Evolutionary conservation across 2,113 vertebrate species (phyloP), one percentile per base, ranked within the genome.

Genomic region (Ia io): DNA sequence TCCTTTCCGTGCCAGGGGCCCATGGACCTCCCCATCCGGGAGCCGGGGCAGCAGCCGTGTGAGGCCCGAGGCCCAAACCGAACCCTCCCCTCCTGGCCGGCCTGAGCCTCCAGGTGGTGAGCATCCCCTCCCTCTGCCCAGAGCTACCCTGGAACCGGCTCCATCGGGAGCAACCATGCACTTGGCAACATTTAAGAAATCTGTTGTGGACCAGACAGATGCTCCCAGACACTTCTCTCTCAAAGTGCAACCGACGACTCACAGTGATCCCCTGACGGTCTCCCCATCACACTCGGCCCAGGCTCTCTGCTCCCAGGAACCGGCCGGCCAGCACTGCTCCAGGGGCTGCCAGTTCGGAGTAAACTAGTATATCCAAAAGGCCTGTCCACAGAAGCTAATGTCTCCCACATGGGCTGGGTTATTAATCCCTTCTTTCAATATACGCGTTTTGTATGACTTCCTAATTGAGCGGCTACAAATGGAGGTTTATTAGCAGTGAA

Each of bases 381-480:
- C 88, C 87, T 95, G 76, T 90, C 91, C 49, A 97, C 96, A 97
- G 96, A 96, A 97, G 94, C 93, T 98, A 91, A 97, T 96, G 97
- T 95, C 89, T 98, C 98, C 98, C 97, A 98, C 84, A 82, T 93
- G 96, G 79, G 47, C 84, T 69, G 9, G 56, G 76, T 84, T 69
- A 97, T 96, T 97, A 97, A 97, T 93, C 95, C 74, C 77, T 91
- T 94, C 95, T 96, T 95, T 90, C 98, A 97, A 96, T 74, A 87
- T 59, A 87, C 40, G 84, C 40, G n/a, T 35, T 97, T 91, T 83
- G 59, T 95, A 85, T 93, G 94, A 95, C 89, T 96, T 98, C 93
- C 95, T 97, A 96, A 98, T 44, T 90, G 95, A 94, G 95, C 97
- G 95, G 95, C 95, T 96, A 95, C 96, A 95, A 91, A 95, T 20